Base-by-base conservation (phyloP, 2,888 invertebrate species). In the Acleris laterana region DNA sequence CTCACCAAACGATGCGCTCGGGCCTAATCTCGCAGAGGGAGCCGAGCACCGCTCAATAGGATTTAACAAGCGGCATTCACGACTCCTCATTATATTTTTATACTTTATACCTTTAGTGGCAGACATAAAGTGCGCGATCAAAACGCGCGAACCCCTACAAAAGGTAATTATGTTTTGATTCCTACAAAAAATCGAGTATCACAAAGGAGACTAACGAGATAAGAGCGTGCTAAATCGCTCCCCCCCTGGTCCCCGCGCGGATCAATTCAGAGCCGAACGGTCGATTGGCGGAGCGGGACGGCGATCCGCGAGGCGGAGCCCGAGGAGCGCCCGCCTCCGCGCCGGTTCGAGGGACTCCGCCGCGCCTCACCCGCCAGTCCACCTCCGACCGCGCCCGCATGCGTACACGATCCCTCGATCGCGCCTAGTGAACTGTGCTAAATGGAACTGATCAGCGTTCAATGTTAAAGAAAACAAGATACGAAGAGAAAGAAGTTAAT, bases 401-500 rank as follows among this genome's bases (percentile, higher is more conserved):
- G 90, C 91, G 92, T 89, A 90, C 93, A 90, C 89, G 87, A 85
- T 82, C 87, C 82, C 78, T 74, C 78, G 84, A 86, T 80, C 88
- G 88, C 85, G 85, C 78, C 67, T 76, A 80, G 81, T 85, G 89
- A 81, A 77, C 84, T 84, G 90, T 90, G 90, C 83, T 91, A 87
- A 88, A 93, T 93, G 92, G 92, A 90, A 92, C 90, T 89, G 82
- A 88, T 70, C 82, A 78, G 87, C 85, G 84, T 87, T 94, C 94
- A 93, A 95, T 95, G 95, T 94, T 94, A 89, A 94, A 93, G 86
- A 94, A 94, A 90, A 93, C 91, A 84, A 91, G 80, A 79, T 89
- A 85, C 90, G 92, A 93, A 76, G 89, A 91, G 74, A 88, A 85
- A 87, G 93, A 89, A 94, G 94, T 94, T 90, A 95, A 94, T 86